These are phyloP conservation scores for Chaetorhynchus papuensis DNA, from an alignment of 2,113 vertebrate genomes.

Conservation along the genomic window DNA sequence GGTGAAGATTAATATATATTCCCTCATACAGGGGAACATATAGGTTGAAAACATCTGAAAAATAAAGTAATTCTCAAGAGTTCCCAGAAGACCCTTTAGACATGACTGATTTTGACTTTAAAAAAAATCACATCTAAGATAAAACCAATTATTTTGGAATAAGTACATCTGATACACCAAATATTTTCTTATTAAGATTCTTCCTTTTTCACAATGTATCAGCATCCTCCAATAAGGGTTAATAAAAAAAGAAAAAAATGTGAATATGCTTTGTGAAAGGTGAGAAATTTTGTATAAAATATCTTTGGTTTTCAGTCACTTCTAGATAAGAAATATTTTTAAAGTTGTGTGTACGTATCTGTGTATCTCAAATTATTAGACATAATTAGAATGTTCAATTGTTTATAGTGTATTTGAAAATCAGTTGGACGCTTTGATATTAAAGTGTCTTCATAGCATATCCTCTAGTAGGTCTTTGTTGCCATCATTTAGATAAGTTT, in stretches of 20 bases:
- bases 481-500: not conserved
- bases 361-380: not conserved
- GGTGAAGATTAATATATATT: constrained; percentile 39
- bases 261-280: not conserved
- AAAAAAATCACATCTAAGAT: constrained; percentile 41
- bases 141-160: not conserved
- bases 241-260: not conserved
- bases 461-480: not conserved
- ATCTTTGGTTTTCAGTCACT: not conserved
- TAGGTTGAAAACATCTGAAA: constrained; percentile 23
- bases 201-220: not conserved
- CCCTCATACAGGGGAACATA: not conserved
- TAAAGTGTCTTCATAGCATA: not conserved
- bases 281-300: not conserved
- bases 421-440: not conserved
- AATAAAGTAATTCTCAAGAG: constrained; percentile 30
- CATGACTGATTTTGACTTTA: not conserved
- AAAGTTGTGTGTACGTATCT: not conserved
- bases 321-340: not conserved
- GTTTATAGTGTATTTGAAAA: not conserved
- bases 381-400: not conserved
- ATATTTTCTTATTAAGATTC: not conserved
- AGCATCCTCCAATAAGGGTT: not conserved
- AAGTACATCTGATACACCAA: not conserved
- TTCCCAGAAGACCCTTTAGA: not conserved